Base-by-base conservation (phyloP, 2,113 vertebrate genomes). In the Brachypteracias leptosomus region DNA sequence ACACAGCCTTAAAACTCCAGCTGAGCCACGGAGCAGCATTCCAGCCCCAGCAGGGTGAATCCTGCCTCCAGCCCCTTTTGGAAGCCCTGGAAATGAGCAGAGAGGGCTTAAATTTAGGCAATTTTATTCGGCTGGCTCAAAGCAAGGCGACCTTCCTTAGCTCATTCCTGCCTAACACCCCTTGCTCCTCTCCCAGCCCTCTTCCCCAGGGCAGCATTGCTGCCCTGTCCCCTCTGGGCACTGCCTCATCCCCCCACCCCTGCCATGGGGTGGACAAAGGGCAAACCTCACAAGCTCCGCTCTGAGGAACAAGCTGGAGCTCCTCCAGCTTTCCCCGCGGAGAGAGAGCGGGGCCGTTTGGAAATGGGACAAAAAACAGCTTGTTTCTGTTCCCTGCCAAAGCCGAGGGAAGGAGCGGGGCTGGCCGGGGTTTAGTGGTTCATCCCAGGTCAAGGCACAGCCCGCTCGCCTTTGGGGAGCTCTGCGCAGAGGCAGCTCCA, bases 301-400 rank as follows among this genome's bases (percentile, higher is more conserved):
- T 18, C 19, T 0, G 20, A 71, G 88, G 85, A 94, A 78, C 4
- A 6, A 44, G 44, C 85, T 95, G 95, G 95, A 91, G 6, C 19
- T 20, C 9, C 1, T 47, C 93, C 96, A 96, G 85, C 52, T 16
- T 19, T 85, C 88, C 90, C 95, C 4, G 5, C 3, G 0, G 75
- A 84, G 59, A 88, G 40, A 2, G 19, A 88, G 84, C 8, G 2
- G 87, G 93, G 95, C 88, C 21, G 14, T 52, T 87, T 96, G 95
- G 82, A 83, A 62, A 51, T 0, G 1, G 93, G 82, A 93, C 90
- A 96, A 83, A 28, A 36, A 77, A 21, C 72, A 90, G 95, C 95
- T 81, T 77, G 62, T 71, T 87, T 47, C 28, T 90, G 89, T 15
- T 93, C 65, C 81, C 93, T 88, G 95, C 91, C 94, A 88, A 63